Evolutionary conservation across 2,113 vertebrate species (phyloP).

Genomic region (Callipepla californica): DNA sequence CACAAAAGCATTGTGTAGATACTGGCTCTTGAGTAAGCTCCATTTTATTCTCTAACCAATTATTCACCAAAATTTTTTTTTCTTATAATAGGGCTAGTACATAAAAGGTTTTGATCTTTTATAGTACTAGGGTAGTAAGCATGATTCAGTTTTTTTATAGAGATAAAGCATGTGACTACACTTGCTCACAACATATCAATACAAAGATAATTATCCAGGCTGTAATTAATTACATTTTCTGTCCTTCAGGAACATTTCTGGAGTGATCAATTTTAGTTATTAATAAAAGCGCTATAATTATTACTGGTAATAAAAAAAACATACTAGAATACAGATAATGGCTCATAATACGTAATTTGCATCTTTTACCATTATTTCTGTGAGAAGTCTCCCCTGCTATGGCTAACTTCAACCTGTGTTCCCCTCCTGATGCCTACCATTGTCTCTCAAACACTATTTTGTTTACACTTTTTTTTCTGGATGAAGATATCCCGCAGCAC

Average conservation of each 20-base stretch:
- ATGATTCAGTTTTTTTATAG: background rate
- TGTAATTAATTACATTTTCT: background rate
- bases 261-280: background rate
- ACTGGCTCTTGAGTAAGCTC: background rate
- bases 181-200: slow-evolving; percentile 30
- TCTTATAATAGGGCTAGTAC: background rate
- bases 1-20: background rate
- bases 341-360: background rate
- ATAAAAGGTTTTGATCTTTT: background rate
- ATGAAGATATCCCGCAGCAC: background rate
- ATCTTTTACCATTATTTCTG: background rate
- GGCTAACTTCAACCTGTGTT: background rate
- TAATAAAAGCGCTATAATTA: background rate
- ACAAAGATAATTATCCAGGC: background rate
- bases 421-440: background rate
- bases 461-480: background rate
- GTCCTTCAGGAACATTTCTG: background rate
- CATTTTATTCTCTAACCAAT: background rate
- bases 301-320: background rate
- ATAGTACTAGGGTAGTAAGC: background rate
- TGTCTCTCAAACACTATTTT: background rate
- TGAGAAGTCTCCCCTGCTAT: background rate
- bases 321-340: background rate
- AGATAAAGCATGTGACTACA: background rate
- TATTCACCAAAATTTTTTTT: background rate